phyloP scores from a whole-genome alignment of 1,140 invertebrate species.

The Ceratoteleas bidentatus region DNA sequence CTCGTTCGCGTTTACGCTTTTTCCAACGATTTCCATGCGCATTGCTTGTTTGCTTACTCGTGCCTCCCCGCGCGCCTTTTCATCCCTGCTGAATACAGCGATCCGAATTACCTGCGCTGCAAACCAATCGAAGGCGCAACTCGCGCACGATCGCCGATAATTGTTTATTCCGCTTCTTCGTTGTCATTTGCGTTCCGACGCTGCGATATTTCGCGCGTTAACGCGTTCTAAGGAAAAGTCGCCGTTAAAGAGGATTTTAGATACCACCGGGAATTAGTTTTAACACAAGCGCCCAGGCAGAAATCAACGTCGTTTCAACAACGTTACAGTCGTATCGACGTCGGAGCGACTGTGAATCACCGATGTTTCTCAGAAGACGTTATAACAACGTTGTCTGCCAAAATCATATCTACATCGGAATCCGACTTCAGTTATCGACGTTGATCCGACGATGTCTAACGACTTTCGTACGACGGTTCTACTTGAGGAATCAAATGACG shows the following conservation, averaged over 20 bases:
- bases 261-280: slow-evolving; percentile 30
- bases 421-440: too few relatives aligned
- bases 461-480: too few relatives aligned
- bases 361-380: too few relatives aligned
- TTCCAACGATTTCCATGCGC: slow-evolving; percentile 34
- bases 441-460: too few relatives aligned
- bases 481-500: too few relatives aligned
- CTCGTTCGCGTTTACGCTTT: slow-evolving; percentile 57
- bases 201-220: slow-evolving; percentile 30
- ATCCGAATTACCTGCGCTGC: slow-evolving; percentile 34
- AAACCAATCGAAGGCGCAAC: slow-evolving; percentile 40
- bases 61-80: background rate
- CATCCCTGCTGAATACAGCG: slow-evolving; percentile 8
- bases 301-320: too few relatives aligned
- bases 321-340: too few relatives aligned
- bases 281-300: too few relatives aligned
- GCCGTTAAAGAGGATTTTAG: slow-evolving; percentile 52
- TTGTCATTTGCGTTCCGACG: slow-evolving; percentile 5
- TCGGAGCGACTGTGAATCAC: too few relatives aligned
- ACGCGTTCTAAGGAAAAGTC: slow-evolving; percentile 36
- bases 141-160: slow-evolving; percentile 24
- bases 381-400: too few relatives aligned
- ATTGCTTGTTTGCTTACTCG: slow-evolving; percentile 11
- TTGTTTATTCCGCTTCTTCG: slow-evolving; percentile 32
- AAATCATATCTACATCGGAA: too few relatives aligned